Base-by-base conservation (phyloP, 1,140 invertebrate genomes). In the Nilaparvata lugens region DNA sequence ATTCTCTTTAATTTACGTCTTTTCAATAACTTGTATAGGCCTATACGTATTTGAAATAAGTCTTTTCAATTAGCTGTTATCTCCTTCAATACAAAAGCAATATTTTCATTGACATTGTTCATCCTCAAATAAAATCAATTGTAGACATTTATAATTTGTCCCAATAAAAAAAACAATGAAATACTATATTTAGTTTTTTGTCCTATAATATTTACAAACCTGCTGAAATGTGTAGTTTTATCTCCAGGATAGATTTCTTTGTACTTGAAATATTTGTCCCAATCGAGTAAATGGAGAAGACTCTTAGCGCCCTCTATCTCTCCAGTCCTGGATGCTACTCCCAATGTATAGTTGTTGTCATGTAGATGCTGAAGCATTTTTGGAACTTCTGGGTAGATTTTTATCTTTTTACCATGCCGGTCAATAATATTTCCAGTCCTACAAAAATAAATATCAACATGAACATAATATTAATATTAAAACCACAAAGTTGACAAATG, bases 201-300 rank as follows among this genome's bases (percentile, higher is more conserved):
- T n/a, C n/a, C n/a, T n/a, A n/a, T n/a, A n/a, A n/a, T n/a, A 35
- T 35, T 38, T 38, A 75, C 74, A 77, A 78, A 87, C 86, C 75
- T 79, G 56, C 77, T 73, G 73, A 89, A 88, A 74, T 91, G 87
- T 53, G 71, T 76, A 11, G 77, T 72, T 78, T 91, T 89, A 59
- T 70, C 74, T 18, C 86, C 87, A 25, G 87, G 87, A 76, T 85
- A 89, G 62, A 90, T 89, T 75, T 90, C 82, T 69, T 81, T 80
- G 65, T 84, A 84, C 18, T 75, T 75, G 65, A 90, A 83, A 72
- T 83, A 88, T 66, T 83, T 78, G 16, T 86, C 73, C 86, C 86
- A 89, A 21, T 77, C 78, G 70, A 87, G 86, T 24, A 88, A 71
- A 13, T 81, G 61, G 4, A 88, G 62, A n/a, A 91, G 73, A 62